Evolutionary conservation across 2,888 invertebrate genomes (phyloP).

Genomic region (Deroplatys truncata): DNA sequence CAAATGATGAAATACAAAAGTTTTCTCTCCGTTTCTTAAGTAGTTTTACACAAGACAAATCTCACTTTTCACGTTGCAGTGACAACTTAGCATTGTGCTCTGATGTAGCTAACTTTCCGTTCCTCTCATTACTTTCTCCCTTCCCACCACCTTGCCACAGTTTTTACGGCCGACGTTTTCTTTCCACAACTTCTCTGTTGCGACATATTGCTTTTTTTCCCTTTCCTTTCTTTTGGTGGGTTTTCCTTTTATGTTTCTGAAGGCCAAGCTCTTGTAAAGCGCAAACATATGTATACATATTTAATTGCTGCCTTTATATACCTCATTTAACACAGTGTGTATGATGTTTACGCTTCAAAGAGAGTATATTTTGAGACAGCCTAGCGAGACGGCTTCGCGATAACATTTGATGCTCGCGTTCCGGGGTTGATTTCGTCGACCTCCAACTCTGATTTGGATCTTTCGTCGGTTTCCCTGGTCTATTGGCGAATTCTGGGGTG

Average conservation of each 20-base stretch:
- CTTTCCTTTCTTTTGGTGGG: neutral
- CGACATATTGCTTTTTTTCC: neutral
- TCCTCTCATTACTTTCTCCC: neutral
- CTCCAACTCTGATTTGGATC: too few species aligned
- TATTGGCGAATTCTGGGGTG: too few species aligned
- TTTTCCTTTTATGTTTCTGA: neutral
- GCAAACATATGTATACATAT: too few species aligned
- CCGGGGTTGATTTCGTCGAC: too few species aligned
- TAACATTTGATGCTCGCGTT: too few species aligned
- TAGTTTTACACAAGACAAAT: neutral
- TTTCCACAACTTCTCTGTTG: neutral
- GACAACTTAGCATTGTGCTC: neutral
- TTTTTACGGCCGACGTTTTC: neutral
- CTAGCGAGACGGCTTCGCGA: too few species aligned
- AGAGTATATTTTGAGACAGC: too few species aligned
- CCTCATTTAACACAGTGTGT: too few species aligned
- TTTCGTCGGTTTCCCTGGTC: too few species aligned
- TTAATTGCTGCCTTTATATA: too few species aligned
- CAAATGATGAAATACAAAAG: neutral
- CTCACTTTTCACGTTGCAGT: neutral
- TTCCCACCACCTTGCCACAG: neutral
- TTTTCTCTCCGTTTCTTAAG: neutral
- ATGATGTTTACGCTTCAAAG: too few species aligned
- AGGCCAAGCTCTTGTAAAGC: too few species aligned
- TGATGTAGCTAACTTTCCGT: neutral